These are phyloP conservation scores for Coreius guichenoti DNA, from an alignment of 2,797 vertebrate genomes.

Conservation along the genomic window DNA sequence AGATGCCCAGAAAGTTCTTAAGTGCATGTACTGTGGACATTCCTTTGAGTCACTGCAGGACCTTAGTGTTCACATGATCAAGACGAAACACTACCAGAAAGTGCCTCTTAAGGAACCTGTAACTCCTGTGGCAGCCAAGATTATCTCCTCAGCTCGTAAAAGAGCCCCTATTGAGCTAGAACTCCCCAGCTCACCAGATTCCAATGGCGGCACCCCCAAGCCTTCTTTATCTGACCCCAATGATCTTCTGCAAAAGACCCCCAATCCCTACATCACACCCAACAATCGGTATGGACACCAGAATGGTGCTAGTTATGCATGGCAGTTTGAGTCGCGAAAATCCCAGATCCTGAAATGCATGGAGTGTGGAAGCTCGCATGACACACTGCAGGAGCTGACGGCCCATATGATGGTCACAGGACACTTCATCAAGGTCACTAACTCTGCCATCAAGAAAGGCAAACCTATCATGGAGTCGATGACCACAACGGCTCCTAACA, in stretches of 20 bases:
- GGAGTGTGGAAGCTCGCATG: slow-evolving; percentile 97
- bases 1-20: slow-evolving; percentile 97
- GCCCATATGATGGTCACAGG: slow-evolving; percentile 99
- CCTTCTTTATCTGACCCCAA: slow-evolving; percentile 79
- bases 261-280: slow-evolving; percentile 95
- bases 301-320: slow-evolving; percentile 98
- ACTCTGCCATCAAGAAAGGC: slow-evolving; percentile 98
- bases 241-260: slow-evolving; percentile 89
- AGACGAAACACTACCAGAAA: slow-evolving; percentile 99
- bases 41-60: slow-evolving; percentile 99
- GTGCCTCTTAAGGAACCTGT: slow-evolving; percentile 99
- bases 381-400: slow-evolving; percentile 95
- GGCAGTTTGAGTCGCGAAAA: slow-evolving; percentile 98
- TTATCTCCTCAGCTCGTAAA: slow-evolving; percentile 91
- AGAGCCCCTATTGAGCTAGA: slow-evolving; percentile 92
- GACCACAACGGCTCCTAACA: slow-evolving; percentile 73
- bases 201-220: slow-evolving; percentile 87
- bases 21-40: slow-evolving; percentile 99
- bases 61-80: slow-evolving; percentile 99
- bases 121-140: slow-evolving; percentile 95
- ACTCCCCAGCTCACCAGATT: slow-evolving; percentile 95
- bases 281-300: slow-evolving; percentile 99
- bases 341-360: slow-evolving; percentile 99
- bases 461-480: slow-evolving; percentile 92
- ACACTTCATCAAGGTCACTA: slow-evolving; percentile 99